Evolutionary conservation across 2,888 invertebrate genomes (phyloP).

Genomic region (Drosophila kanekoi): DNA sequence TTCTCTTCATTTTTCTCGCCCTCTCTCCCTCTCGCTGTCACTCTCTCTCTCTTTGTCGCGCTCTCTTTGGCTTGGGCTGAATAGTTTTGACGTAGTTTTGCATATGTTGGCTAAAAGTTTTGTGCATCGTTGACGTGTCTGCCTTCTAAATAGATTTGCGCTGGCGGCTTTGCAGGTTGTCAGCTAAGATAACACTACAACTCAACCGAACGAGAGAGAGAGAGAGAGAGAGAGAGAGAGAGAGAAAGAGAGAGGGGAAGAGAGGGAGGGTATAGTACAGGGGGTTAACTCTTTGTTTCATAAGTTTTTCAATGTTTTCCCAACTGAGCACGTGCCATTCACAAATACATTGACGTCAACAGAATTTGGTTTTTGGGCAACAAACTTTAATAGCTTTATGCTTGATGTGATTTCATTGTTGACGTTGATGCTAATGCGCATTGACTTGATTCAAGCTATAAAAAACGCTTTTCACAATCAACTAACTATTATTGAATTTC

Average conservation of each 20-base stretch:
- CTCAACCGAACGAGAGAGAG: background rate
- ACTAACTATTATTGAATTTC: background rate
- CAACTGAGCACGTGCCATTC: slow-evolving; percentile 32
- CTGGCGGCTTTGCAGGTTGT: slow-evolving; percentile 52
- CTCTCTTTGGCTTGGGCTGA: slow-evolving; percentile 42
- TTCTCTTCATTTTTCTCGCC: slow-evolving; percentile 3
- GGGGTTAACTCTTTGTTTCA: slow-evolving; percentile 38
- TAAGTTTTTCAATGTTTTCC: slow-evolving; percentile 40
- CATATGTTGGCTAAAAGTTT: slow-evolving; percentile 60
- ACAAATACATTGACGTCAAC: slow-evolving; percentile 17
- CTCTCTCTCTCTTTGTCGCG: background rate
- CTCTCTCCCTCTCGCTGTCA: background rate
- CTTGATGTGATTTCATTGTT: slow-evolving; percentile 15
- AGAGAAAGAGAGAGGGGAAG: background rate
- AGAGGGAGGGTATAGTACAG: background rate
- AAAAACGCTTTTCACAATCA: background rate
- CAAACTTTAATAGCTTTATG: slow-evolving; percentile 25
- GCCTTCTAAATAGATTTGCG: slow-evolving; percentile 49
- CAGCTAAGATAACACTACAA: slow-evolving; percentile 53
- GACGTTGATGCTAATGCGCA: slow-evolving; percentile 4
- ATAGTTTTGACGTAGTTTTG: slow-evolving; percentile 71
- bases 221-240: background rate
- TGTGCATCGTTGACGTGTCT: slow-evolving; percentile 48
- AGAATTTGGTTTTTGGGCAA: slow-evolving; percentile 7
- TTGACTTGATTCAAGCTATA: background rate